These are phyloP conservation scores for Penaeus japonicus DNA, from an alignment of 1,140 invertebrate species.

Conservation along the genomic window DNA sequence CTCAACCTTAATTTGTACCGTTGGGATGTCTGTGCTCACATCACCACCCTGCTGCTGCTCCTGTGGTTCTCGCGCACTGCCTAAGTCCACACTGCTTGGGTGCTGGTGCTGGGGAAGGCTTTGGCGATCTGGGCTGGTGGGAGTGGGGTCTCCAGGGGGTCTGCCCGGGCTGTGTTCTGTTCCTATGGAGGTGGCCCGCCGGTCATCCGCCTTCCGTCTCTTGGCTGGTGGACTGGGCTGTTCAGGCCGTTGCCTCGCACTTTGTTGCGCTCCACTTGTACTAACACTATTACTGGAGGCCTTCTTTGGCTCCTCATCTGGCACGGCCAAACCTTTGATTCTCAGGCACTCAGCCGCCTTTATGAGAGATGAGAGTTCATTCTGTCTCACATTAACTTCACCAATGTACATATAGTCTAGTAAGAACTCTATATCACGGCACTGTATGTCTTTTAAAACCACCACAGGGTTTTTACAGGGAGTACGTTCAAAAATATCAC, in stretches of 20 bases:
- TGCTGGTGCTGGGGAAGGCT: neutral
- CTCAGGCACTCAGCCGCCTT: constrained; percentile 46
- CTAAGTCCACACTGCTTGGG: neutral
- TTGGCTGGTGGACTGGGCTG: constrained; percentile 43
- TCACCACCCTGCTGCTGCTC: constrained; percentile 18
- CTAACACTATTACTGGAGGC: constrained; percentile 16
- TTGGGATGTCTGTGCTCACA: neutral
- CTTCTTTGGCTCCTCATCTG: constrained; percentile 48
- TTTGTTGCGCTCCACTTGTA: constrained; percentile 1
- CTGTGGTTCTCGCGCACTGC: neutral
- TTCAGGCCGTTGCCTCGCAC: constrained; percentile 32
- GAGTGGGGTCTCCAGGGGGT: constrained; percentile 27
- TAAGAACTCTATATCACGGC: constrained; percentile 43
- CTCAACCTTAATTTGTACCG: constrained; percentile 40
- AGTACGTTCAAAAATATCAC: constrained; percentile 49
- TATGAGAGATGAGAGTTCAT: constrained; percentile 48
- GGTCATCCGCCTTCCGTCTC: constrained; percentile 35
- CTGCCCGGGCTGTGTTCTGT: constrained; percentile 46
- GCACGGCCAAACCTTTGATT: constrained; percentile 48
- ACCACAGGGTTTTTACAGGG: constrained; percentile 51
- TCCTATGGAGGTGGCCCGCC: neutral
- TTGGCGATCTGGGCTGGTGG: constrained; percentile 11
- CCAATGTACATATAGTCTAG: constrained; percentile 54
- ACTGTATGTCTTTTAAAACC: constrained; percentile 46
- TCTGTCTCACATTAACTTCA: constrained; percentile 49